Percentiles rank a stretch among this genome's conserved stretches.
phyloP scores from a whole-genome alignment of 2,797 vertebrate genomes.

The Gambelia wislizenii region DNA sequence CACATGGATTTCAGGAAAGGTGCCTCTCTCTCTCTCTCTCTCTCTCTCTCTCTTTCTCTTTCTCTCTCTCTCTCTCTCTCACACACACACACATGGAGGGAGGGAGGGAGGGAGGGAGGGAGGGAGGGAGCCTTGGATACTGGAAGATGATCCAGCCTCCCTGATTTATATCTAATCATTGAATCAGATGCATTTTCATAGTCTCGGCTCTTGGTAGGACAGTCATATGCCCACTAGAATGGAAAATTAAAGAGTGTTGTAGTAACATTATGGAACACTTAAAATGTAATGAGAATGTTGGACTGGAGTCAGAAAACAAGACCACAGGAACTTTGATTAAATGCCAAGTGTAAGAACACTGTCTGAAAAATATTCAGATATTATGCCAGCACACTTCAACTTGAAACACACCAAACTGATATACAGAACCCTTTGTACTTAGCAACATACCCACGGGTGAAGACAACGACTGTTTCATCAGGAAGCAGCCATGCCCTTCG shows the following conservation, averaged over 20 bases:
- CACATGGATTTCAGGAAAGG: background rate
- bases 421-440: no score
- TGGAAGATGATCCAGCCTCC: background rate
- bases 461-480: no score
- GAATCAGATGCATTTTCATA: background rate
- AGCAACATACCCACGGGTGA: no score
- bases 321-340: background rate
- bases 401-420: no score
- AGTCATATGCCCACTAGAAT: background rate
- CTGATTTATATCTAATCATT: no score
- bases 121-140: background rate
- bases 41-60: no score
- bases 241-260: no score
- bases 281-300: background rate
- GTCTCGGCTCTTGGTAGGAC: background rate
- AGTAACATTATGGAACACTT: background rate
- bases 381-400: background rate
- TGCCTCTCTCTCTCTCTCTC: no score
- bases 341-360: background rate
- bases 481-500: no score
- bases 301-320: background rate
- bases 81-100: background rate
- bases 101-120: no score
- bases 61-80: no score
- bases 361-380: background rate